Evolutionary conservation across 2,797 vertebrate genomes (phyloP), one percentile per base, ranked within the genome.

Genomic region (Anguilla megastoma): DNA sequence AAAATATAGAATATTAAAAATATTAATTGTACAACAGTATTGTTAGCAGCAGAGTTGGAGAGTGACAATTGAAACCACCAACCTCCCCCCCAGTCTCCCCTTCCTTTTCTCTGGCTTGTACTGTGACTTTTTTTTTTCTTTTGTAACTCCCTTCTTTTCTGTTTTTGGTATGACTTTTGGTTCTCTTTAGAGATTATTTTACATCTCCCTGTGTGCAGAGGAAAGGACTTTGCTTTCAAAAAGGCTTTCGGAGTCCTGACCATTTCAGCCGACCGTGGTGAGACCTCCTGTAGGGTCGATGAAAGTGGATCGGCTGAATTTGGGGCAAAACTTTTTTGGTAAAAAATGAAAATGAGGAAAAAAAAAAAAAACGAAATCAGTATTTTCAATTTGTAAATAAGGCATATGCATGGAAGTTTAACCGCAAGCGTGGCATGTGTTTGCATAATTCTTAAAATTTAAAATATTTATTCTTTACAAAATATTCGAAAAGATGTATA

Each of bases 21-120:
- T 91, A 95, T 90, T 94, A 97, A 96, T 97, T 97, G 97, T 98
- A 97, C 96, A 97, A 97, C 98, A 98, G 97, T 99, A 98, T 99
- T 99, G 97, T 98, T 98, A 98, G 97, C 92, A 96, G 96, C 92
- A 92, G 92, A 93, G 94, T 93, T 74, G 94, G 93, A 93, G 95
- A 97, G 95, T 96, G 95, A 97, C 95, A 96, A 96, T 93, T 91
- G 91, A 93, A 93, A 71, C 50, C 91, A 93, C 95, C 95, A 95
- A 94, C 94, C 96, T 33, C 21, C 12, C 76, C 33, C 41, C 76
- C 36, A 21, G 2, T 24, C 76, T 96, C 1, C 45, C 41, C 45
- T 21, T 48, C 9, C 76, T 10, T 30, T 56, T 76, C 30, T 41
- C 74, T 95, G 97, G 97, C 97, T 97, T 96, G 96, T 97, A 97